Percentiles rank a stretch among this genome's conserved stretches.
These are phyloP conservation scores for Scaptomyza polygonia DNA, from an alignment of 2,888 invertebrate species.

Conservation along the genomic window DNA sequence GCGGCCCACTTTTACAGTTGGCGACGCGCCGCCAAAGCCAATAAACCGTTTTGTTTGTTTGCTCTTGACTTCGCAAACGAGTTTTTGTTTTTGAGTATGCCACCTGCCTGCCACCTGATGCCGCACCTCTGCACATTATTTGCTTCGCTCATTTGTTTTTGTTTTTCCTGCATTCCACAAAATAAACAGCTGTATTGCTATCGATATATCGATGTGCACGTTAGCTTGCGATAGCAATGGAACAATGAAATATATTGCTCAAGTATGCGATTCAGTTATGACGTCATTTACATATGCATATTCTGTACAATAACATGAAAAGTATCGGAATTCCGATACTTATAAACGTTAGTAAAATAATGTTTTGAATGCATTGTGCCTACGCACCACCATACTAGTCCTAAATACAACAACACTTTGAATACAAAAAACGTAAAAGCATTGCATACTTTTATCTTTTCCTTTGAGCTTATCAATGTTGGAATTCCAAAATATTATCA, in stretches of 20 bases:
- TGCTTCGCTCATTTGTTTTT: slow-evolving; percentile 35
- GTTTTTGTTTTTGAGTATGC: slow-evolving; percentile 33
- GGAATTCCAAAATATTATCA: slow-evolving; percentile 30
- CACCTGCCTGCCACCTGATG: slow-evolving; percentile 26
- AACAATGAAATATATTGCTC: neutral
- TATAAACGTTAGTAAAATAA: neutral
- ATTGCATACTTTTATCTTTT: slow-evolving; percentile 17
- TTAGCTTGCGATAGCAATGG: neutral
- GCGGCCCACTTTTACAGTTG: slow-evolving; percentile 72
- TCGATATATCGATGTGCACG: slow-evolving; percentile 22
- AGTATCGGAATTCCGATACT: neutral
- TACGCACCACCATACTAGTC: neutral
- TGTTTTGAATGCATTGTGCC: neutral
- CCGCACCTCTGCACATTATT: slow-evolving; percentile 25
- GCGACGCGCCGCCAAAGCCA: slow-evolving; percentile 39
- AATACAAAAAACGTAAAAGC: neutral
- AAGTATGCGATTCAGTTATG: neutral
- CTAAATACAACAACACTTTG: too few relatives aligned
- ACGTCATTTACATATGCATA: neutral
- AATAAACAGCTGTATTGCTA: slow-evolving; percentile 35
- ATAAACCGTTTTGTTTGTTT: slow-evolving; percentile 69
- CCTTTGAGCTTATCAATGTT: slow-evolving; percentile 33
- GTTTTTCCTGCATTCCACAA: slow-evolving; percentile 22
- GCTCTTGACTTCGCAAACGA: slow-evolving; percentile 53
- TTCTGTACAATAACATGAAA: neutral